Percentiles rank a stretch among this genome's conserved stretches.
phyloP scores from a whole-genome alignment of 2,113 vertebrate species.

The Aptenodytes forsteri region DNA sequence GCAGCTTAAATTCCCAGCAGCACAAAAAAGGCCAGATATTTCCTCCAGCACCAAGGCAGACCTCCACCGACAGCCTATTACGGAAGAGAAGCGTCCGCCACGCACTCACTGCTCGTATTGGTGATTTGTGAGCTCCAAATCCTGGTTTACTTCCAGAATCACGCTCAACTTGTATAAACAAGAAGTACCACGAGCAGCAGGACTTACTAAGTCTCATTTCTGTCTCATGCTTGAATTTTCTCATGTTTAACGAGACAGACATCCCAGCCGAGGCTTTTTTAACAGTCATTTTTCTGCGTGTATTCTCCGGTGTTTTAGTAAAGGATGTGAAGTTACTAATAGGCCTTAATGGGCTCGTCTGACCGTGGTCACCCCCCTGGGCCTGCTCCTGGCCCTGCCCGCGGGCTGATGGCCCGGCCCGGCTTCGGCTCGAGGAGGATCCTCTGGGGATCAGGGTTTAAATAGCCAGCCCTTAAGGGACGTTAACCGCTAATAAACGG shows the following conservation, averaged over 20 bases:
- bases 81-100: not conserved
- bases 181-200: not conserved
- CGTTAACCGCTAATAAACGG: rapidly evolving
- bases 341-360: not conserved
- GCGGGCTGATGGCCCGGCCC: rapidly evolving
- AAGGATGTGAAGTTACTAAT: not conserved
- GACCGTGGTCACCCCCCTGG: rapidly evolving
- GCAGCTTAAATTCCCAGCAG: not conserved
- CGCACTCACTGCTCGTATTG: rapidly evolving
- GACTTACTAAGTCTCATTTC: no score
- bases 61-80: not conserved
- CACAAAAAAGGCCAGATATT: rapidly evolving
- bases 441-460: not conserved
- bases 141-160: not conserved
- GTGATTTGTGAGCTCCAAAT: not conserved
- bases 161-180: not conserved
- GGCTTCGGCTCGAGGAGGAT: no score
- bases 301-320: not conserved
- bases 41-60: not conserved
- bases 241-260: not conserved
- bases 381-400: not conserved
- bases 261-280: not conserved
- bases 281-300: not conserved
- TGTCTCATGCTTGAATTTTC: not conserved
- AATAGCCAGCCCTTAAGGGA: no score